phyloP scores from a whole-genome alignment of 1,140 invertebrate species.

The Druon quercuslanigerum region DNA sequence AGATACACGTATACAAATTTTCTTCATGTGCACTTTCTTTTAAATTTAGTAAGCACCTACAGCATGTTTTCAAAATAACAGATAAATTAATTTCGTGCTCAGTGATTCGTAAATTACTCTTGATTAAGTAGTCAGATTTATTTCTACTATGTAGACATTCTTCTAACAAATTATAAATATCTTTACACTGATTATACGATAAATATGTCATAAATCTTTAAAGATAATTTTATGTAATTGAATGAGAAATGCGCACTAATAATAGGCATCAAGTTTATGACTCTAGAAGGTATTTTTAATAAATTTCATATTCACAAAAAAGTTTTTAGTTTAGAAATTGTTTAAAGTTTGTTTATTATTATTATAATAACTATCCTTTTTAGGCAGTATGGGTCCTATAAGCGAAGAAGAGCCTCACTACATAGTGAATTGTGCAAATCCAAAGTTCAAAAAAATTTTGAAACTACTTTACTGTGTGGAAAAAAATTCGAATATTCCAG shows the following conservation, averaged over 20 bases:
- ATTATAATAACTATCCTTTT: conserved; percentile 47
- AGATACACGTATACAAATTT: no score
- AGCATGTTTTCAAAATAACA: no score
- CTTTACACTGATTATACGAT: conserved; percentile 16
- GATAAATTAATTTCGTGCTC: background rate
- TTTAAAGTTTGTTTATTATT: conserved; percentile 2
- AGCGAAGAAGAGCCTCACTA: conserved; percentile 67
- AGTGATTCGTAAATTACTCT: conserved; percentile 15
- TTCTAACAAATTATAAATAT: conserved; percentile 11
- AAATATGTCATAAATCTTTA: conserved; percentile 13
- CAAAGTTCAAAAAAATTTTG: conserved; percentile 80
- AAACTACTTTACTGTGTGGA: conserved; percentile 78
- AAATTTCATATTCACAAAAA: conserved; percentile 43
- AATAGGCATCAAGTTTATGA: background rate
- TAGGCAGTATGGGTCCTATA: conserved; percentile 64
- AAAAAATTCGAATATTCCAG: conserved; percentile 76
- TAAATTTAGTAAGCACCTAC: no score
- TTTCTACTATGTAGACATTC: background rate
- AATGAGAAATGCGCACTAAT: conserved; percentile 14
- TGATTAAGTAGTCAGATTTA: background rate
- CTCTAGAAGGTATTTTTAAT: background rate
- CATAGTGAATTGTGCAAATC: conserved; percentile 73
- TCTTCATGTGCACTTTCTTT: no score
- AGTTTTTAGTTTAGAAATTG: conserved; percentile 5
- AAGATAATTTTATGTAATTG: conserved; percentile 37